phyloP scores from a whole-genome alignment of 2,797 vertebrate genomes.

The Chromis chromis region DNA sequence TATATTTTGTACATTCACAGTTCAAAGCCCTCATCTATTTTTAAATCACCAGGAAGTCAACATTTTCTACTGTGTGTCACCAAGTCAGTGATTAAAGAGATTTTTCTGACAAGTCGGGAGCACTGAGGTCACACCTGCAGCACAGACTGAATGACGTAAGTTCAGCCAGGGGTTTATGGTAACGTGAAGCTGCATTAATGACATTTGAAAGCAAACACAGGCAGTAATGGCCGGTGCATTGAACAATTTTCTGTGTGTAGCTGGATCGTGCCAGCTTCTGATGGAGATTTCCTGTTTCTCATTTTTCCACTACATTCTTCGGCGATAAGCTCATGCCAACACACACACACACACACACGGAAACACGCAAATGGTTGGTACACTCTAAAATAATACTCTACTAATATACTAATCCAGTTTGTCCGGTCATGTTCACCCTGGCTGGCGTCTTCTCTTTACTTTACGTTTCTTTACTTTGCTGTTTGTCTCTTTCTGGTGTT shows the following conservation, averaged over 20 bases:
- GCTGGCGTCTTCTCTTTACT: neutral
- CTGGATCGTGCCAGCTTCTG: conserved; percentile 59
- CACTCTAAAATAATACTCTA: conserved; percentile 1
- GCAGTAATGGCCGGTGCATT: neutral
- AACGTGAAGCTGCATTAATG: conserved; percentile 16
- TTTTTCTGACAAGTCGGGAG: conserved; percentile 5
- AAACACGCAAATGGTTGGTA: conserved; percentile 41
- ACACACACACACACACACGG: conserved; percentile 24
- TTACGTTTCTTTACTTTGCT: neutral
- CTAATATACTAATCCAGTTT: conserved; percentile 16
- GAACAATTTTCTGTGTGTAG: conserved; percentile 15
- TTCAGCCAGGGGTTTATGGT: conserved; percentile 1
- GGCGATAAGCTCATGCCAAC: conserved; percentile 73
- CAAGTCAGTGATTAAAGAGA: conserved; percentile 6
- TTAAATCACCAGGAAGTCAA: conserved; percentile 23
- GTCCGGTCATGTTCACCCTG: conserved; percentile 23
- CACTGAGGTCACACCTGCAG: conserved; percentile 38
- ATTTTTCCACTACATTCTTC: conserved; percentile 83
- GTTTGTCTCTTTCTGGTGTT: conserved; percentile 2
- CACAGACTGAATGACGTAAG: neutral
- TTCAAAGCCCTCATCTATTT: neutral
- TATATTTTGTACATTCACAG: conserved; percentile 2
- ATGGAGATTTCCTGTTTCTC: conserved; percentile 83
- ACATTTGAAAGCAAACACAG: conserved; percentile 26
- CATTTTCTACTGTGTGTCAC: neutral